A percentile compares a stretch with the other conserved stretches of the same genome.
Conservation (phyloP, 2,888 invertebrate species). For the Lissocephala sabroskyi region DNA sequence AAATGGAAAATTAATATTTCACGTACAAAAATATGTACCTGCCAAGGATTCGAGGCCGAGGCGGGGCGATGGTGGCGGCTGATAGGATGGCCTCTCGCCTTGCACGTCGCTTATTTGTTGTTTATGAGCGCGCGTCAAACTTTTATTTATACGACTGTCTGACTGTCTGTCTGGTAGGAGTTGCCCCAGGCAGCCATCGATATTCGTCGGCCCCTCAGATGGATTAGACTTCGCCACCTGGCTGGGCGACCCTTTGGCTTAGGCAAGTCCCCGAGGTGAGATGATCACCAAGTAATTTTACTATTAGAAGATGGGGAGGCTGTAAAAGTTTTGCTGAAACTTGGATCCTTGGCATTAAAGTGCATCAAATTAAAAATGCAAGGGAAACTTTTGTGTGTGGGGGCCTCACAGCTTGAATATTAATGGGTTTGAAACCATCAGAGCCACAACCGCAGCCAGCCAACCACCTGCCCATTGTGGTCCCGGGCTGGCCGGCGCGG, state of each 20-base stretch:
- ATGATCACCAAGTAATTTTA: conserved; percentile 1
- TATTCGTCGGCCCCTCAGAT: too few relatives aligned
- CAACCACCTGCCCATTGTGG: too few relatives aligned
- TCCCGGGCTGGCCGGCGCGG: conserved; percentile 6
- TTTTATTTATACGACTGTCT: conserved; percentile 1
- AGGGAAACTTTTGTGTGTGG: conserved; percentile 30
- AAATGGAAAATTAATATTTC: conserved; percentile 45
- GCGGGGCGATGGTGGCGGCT: too few relatives aligned
- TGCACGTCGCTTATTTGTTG: conserved; percentile 1
- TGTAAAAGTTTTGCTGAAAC: conserved; percentile 2
- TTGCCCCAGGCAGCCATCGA: not conserved
- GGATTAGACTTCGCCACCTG: not conserved
- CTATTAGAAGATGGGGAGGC: not conserved
- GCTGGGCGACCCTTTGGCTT: not conserved
- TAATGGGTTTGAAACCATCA: conserved; percentile 8
- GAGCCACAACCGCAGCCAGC: not conserved
- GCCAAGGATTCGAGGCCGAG: too few relatives aligned
- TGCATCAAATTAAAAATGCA: conserved; percentile 1
- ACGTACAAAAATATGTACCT: conserved; percentile 34
- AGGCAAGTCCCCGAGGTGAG: not conserved
- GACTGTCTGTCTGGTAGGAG: not conserved
- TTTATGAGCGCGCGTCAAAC: conserved; percentile 21
- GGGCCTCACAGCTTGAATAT: conserved; percentile 39
- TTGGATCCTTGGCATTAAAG: not conserved
- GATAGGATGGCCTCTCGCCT: too few relatives aligned